Conservation (phyloP, 2,113 vertebrate species). For the Raphicerus campestris region DNA sequence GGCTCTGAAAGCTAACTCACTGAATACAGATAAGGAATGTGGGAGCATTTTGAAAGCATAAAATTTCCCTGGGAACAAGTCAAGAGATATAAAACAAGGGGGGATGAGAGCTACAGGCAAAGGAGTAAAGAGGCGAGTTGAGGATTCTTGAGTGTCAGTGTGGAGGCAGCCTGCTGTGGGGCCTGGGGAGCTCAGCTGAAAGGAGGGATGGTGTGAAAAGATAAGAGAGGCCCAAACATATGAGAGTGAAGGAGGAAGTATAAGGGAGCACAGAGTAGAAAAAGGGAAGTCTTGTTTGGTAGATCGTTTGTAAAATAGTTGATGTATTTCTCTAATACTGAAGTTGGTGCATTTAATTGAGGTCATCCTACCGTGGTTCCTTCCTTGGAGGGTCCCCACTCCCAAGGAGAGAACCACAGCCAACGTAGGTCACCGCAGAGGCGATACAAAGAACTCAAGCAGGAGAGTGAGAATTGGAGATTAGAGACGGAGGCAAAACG, state of each 20-base stretch:
- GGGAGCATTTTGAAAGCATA: not conserved
- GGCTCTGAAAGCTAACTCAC: not conserved
- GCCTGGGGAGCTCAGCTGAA: not conserved
- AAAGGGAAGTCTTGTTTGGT: not conserved
- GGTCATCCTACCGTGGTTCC: not conserved
- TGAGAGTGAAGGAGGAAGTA: not conserved
- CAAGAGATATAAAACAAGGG: not conserved
- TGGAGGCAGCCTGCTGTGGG: not conserved
- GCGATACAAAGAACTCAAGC: not conserved
- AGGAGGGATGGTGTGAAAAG: not conserved
- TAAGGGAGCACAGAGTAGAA: not conserved
- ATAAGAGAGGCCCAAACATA: not conserved
- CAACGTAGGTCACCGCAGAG: not conserved
- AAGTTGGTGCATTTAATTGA: not conserved
- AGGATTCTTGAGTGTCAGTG: not conserved
- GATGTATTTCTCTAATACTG: not conserved
- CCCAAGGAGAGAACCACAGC: not conserved
- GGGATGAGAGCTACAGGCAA: not conserved
- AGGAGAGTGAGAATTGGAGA: not conserved
- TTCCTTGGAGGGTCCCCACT: not conserved
- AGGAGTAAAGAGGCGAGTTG: not conserved
- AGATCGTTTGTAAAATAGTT: not conserved
- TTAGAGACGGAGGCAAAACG: not conserved
- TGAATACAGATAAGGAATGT: not conserved
- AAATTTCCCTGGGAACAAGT: not conserved